Evolutionary conservation across 1,140 invertebrate genomes (phyloP), one percentile per base, ranked within the genome.

Genomic region (Microplitis mediator): DNA sequence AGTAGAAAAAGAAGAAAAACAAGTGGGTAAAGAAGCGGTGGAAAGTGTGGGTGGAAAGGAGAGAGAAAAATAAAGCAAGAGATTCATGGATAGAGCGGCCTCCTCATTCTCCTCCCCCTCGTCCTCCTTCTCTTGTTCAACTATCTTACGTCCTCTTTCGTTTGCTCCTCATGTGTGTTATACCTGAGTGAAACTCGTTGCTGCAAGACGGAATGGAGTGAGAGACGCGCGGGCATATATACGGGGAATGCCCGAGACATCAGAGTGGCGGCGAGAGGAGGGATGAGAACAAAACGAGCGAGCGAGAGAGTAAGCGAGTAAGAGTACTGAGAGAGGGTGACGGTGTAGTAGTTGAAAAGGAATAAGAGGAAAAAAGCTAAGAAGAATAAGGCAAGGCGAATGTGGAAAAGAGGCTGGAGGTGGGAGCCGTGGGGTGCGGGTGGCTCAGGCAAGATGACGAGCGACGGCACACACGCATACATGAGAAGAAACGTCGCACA

Each of bases 401-500:
- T 36, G 32, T 77, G 77, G 56, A 69, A 73, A 67, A 74, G 23
- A 23, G 23, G 23, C 23, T 23, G 23, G 23, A 23, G 23, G 23
- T 23, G 23, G 23, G 23, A 23, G 23, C 23, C 23, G 23, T 23
- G 23, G 23, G 23, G 23, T 23, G 23, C 23, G 74, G 69, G 72
- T 70, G 32, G 39, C 39, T 34, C n/a, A 60, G 56, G 45, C 8
- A 50, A 75, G 70, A 75, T 72, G 73, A 76, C 62, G 64, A 75
- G 74, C 60, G 67, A 73, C 11, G 60, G 68, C 72, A 71, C 72
- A 75, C 69, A 73, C 65, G 69, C 66, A 73, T 73, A 76, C 71
- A 74, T 64, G 32, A 62, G 60, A 71, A 56, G 69, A 56, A 74
- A 77, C 71, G 77, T 61, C 74, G 72, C 74, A 67, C 75, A 74